Base-by-base conservation (phyloP, 2,888 invertebrate genomes). In the Serripes groenlandicus region DNA sequence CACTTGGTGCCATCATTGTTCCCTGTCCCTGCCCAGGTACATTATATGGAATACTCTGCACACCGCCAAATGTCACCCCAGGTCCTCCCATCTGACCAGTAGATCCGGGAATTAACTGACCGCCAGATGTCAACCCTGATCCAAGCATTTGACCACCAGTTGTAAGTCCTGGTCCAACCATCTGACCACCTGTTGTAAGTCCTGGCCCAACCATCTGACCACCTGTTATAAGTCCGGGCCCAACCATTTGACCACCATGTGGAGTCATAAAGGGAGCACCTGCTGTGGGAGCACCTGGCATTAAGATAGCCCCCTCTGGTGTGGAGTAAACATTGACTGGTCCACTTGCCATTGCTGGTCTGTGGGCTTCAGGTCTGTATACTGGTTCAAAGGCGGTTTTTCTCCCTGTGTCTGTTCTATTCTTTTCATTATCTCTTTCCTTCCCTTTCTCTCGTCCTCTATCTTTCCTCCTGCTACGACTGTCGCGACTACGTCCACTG, bases 341-440 rank as follows among this genome's bases (percentile, higher is more conserved):
- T 70, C 74, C 85, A 66, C 81, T 69, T 11, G 83, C 71, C 85
- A 86, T 76, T n/a, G 78, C 83, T 18, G 89, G 89, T 37, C 85
- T 84, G 68, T 88, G 82, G 37, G 89, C 83, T 52, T 89, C 85
- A 11, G 90, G 90, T 69, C 88, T 78, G 42, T 89, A 88, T 21
- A 91, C 88, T 62, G 91, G 91, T 81, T 92, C 92, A 83, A 91
- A 91, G 23, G 90, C 92, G 58, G 90, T 83, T 69, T 83, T 87
- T 70, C 54, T 77, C 18, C 52, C 82, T 26, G 75, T 82, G 72
- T 79, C 66, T 83, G 78, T 28, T 75, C 60, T 28, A 49, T 56
- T 52, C 37, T 28, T 52, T n/a, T 42, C 28, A 28, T 34, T 56
- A 56, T 76, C 66, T 64, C 75, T 73, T 34, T 73, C 42, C 15